Evolutionary conservation across 1,140 invertebrate genomes (phyloP).

Genomic region (Halyomorpha halys): DNA sequence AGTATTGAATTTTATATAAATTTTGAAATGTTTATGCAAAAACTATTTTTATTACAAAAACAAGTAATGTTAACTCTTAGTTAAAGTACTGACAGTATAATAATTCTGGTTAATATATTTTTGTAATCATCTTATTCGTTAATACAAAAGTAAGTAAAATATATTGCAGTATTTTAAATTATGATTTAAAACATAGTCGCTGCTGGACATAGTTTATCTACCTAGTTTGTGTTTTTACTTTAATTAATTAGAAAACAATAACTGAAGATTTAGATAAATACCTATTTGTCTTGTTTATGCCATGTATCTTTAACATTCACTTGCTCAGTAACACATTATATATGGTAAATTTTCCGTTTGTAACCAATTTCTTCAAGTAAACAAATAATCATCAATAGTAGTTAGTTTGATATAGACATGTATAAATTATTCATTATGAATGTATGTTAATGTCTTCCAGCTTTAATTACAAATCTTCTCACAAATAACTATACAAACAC

Average conservation of each 20-base stretch:
- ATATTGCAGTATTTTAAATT: neutral
- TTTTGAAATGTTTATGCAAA: neutral
- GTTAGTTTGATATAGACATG: neutral
- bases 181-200: too few relatives aligned
- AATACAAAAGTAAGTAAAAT: neutral
- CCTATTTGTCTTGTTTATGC: too few relatives aligned
- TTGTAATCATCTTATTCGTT: slow-evolving; percentile 10
- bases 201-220: too few relatives aligned
- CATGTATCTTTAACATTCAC: too few relatives aligned
- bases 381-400: too few relatives aligned
- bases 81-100: neutral
- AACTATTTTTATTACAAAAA: slow-evolving; percentile 15
- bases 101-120: slow-evolving; percentile 19
- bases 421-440: slow-evolving; percentile 13
- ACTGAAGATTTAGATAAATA: too few relatives aligned
- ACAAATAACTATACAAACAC: slow-evolving; percentile 8
- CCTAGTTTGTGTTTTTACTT: too few relatives aligned
- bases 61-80: slow-evolving; percentile 9
- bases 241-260: too few relatives aligned
- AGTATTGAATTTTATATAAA: neutral
- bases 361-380: too few relatives aligned
- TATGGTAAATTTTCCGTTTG: too few relatives aligned
- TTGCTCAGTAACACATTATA: too few relatives aligned
- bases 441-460: slow-evolving; percentile 25
- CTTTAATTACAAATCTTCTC: neutral